These are phyloP conservation scores for Rafetus swinhoei DNA, from an alignment of 2,113 vertebrate genomes.

Conservation along the genomic window DNA sequence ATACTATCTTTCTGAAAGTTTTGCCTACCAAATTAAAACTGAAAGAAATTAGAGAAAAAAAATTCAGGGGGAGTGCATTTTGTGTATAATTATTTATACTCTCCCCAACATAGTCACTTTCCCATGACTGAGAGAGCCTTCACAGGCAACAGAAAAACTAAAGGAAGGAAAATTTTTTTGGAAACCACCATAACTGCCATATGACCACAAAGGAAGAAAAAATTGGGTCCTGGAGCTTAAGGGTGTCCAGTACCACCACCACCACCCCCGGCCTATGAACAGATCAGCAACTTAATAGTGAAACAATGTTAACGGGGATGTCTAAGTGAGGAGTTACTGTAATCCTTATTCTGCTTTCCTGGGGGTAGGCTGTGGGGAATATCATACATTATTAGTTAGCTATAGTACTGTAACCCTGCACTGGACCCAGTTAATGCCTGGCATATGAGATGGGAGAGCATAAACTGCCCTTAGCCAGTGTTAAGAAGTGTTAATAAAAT, in stretches of 20 bases:
- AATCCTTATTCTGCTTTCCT: not conserved
- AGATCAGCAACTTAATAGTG: too few species aligned
- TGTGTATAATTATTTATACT: not conserved
- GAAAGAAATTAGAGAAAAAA: too few species aligned
- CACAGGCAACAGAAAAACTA: not conserved
- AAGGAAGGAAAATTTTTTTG: not conserved
- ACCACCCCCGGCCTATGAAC: too few species aligned
- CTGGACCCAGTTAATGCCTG: not conserved
- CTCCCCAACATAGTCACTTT: fast-evolving
- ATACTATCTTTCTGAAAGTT: too few species aligned
- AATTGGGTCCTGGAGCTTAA: too few species aligned
- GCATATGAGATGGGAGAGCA: not conserved
- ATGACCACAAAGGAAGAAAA: too few species aligned
- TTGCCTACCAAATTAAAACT: too few species aligned
- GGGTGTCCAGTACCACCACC: too few species aligned
- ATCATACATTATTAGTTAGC: not conserved
- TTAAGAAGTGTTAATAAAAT: not conserved
- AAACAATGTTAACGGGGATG: too few species aligned
- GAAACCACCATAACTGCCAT: too few species aligned
- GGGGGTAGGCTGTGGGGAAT: not conserved
- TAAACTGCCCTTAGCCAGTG: fast-evolving
- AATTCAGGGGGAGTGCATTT: too few species aligned
- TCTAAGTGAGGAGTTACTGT: not conserved
- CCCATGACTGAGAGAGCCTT: not conserved
- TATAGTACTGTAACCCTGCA: not conserved